Percentiles rank a stretch among this genome's conserved stretches.
These are phyloP conservation scores for Noctua fimbriata DNA, from an alignment of 2,888 invertebrate species.

Conservation along the genomic window DNA sequence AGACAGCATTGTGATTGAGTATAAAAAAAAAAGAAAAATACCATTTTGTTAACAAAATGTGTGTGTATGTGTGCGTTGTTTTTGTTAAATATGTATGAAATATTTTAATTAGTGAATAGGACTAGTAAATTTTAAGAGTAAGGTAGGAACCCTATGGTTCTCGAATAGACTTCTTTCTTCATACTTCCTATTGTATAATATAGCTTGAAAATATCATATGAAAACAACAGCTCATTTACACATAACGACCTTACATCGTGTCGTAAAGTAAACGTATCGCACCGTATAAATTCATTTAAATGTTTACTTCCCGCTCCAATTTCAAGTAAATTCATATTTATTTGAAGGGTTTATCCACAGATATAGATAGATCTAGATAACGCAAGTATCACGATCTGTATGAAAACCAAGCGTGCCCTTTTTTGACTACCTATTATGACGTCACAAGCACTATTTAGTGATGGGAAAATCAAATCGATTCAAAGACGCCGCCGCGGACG, in stretches of 20 bases:
- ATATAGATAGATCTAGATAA: too few species aligned
- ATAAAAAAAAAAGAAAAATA: too few species aligned
- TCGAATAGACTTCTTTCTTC: neutral
- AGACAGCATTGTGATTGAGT: too few species aligned
- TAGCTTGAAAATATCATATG: neutral
- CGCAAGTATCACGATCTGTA: too few species aligned
- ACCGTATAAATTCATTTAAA: constrained; percentile 20
- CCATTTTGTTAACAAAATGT: too few species aligned
- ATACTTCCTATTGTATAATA: neutral
- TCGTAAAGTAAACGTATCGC: neutral
- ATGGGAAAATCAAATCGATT: too few species aligned
- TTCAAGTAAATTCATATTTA: constrained; percentile 39
- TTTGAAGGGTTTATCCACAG: constrained; percentile 13
- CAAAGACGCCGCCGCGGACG: too few species aligned
- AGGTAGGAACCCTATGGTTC: neutral
- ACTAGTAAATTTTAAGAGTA: neutral
- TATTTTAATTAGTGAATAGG: neutral
- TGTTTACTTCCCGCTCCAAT: constrained; percentile 7
- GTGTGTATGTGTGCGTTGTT: too few species aligned
- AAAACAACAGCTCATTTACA: constrained; percentile 16
- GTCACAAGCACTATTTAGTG: too few species aligned
- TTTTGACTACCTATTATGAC: too few species aligned
- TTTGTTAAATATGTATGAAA: neutral
- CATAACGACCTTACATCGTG: neutral
- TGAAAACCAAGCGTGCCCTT: too few species aligned